Evolutionary conservation across 2,797 vertebrate genomes (phyloP), one percentile per base, ranked within the genome.

Genomic region (Chelon labrosus): DNA sequence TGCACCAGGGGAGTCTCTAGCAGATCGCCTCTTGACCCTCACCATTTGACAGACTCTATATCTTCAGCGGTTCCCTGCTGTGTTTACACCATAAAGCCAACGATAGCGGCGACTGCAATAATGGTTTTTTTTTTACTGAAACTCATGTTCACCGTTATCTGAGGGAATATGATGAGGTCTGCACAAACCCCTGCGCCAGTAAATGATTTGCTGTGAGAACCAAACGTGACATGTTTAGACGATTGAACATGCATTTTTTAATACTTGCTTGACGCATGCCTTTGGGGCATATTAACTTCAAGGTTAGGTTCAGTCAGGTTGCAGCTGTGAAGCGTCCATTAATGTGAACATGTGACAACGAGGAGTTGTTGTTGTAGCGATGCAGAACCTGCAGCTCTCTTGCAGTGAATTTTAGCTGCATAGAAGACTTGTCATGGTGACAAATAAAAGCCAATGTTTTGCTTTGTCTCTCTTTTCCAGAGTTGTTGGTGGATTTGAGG

Each of bases 401-500:
- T 7, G 31, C 7, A 1, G 4, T 31, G 31, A 31, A 7, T 31
- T 31, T 31, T 7, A 31, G 31, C 31, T 31, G 10, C 10, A 7
- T 38, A 38, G 37, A 7, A 38, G 37, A 7, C 7, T 38, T 10
- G 10, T 7, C 37, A 38, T 10, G 10, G 10, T 38, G 17, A 22
- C 9, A n/a, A 70, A 10, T 20, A 5, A 38, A 59, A 10, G 1
- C 35, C 38, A 22, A 17, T 0, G 20, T 78, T 1, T 51, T 70
- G 22, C 22, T 22, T 22, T 22, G 22, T 10, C 44, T 17, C 0
- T 54, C 17, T 52, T 46, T 44, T 67, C 70, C 82, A 99, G 98
- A 87, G 96, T 99, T 16, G 98, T 99, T n/a, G 98, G 98, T 65
- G 98, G 98, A 27, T 98, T 99, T 77, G 98, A 99, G 83, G 73